Evolutionary conservation across 2,888 invertebrate species (phyloP).

Genomic region (Lissocephala sabroskyi): DNA sequence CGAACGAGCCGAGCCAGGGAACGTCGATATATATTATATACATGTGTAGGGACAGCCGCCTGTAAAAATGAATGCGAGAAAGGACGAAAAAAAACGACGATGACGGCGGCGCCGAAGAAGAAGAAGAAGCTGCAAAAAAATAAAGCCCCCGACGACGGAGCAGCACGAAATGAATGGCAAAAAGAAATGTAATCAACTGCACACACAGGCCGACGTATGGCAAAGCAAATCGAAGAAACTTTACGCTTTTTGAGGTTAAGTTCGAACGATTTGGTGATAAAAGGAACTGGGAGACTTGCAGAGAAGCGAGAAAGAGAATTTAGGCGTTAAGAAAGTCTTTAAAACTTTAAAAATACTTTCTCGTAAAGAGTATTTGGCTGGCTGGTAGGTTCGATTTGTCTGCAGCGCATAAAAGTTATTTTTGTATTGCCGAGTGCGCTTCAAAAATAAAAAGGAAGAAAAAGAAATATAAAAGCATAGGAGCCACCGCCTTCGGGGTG

Average conservation of each 20-base stretch:
- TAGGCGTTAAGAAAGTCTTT: too few relatives aligned
- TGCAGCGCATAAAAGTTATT: conserved; percentile 4
- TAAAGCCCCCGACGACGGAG: conserved; percentile 1
- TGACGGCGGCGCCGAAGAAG: too few relatives aligned
- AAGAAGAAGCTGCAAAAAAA: conserved; percentile 13
- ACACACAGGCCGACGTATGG: conserved; percentile 29
- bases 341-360: too few relatives aligned
- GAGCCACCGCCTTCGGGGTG: too few relatives aligned
- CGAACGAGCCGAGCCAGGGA: conserved; percentile 14
- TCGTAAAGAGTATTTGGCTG: too few relatives aligned
- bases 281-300: background rate
- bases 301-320: conserved; percentile 1
- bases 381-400: too few relatives aligned
- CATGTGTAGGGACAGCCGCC: conserved; percentile 25
- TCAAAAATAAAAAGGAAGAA: background rate
- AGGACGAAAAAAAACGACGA: too few relatives aligned
- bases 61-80: too few relatives aligned
- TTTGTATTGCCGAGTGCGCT: conserved; percentile 6
- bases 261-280: too few relatives aligned
- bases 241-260: too few relatives aligned
- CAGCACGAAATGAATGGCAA: conserved; percentile 6
- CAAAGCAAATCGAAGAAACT: background rate
- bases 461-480: too few relatives aligned
- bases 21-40: conserved; percentile 46
- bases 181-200: conserved; percentile 52